These are phyloP conservation scores for Callinectes sapidus DNA, from an alignment of 2,888 invertebrate species.

Conservation along the genomic window DNA sequence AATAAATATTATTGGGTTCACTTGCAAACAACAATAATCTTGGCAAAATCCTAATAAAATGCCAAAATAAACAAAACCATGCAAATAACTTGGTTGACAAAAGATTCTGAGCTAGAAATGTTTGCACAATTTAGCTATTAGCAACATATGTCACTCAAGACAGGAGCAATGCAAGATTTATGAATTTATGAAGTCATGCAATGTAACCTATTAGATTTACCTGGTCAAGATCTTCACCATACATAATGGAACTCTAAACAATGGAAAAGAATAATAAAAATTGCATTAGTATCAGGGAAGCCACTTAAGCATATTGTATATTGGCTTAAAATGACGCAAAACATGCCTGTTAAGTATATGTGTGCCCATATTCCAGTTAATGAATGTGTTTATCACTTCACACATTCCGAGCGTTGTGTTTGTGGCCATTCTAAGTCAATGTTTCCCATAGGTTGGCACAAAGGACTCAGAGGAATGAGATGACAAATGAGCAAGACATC, in stretches of 20 bases:
- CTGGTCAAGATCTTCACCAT: conserved; percentile 64
- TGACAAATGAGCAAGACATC: background rate
- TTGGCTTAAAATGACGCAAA: background rate
- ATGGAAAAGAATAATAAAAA: conserved; percentile 39
- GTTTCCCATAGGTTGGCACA: background rate
- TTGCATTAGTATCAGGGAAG: conserved; percentile 41
- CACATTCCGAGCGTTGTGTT: background rate
- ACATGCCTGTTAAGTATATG: background rate
- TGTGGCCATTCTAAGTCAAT: background rate
- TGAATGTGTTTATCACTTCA: background rate
- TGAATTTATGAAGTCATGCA: background rate
- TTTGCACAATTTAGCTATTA: background rate
- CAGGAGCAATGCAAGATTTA: conserved; percentile 28
- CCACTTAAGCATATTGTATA: background rate
- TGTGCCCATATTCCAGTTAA: background rate
- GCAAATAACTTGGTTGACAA: background rate
- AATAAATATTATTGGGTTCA: background rate
- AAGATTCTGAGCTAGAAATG: background rate
- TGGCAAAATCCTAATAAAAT: background rate
- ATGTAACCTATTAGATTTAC: conserved; percentile 41
- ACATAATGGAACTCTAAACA: conserved; percentile 64
- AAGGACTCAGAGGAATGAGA: background rate
- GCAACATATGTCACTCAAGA: background rate
- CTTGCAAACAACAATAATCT: background rate
- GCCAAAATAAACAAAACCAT: background rate